Evolutionary conservation across 2,888 invertebrate genomes (phyloP).

Genomic region (Pilophorus perplexus): DNA sequence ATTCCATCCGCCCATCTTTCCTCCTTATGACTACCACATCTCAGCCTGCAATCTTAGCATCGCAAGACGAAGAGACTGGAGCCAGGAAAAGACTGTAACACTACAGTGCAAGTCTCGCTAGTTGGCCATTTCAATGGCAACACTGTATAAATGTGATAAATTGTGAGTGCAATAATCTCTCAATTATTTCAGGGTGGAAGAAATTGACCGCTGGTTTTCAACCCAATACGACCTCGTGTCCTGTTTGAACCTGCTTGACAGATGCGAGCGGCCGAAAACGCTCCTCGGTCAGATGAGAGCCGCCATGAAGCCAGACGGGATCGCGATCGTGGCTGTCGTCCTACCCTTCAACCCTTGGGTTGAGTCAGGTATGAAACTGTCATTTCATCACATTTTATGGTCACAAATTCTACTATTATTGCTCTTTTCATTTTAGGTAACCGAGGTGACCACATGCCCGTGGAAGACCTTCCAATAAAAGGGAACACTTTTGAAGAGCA

Average conservation of each 20-base stretch:
- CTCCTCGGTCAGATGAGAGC: slow-evolving; percentile 72
- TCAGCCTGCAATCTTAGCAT: too few species aligned
- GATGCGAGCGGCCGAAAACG: slow-evolving; percentile 80
- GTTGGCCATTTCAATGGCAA: too few species aligned
- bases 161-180: too few species aligned
- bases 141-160: too few species aligned
- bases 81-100: too few species aligned
- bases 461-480: slow-evolving; percentile 65
- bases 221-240: slow-evolving; percentile 70
- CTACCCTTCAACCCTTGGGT: slow-evolving; percentile 93
- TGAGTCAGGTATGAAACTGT: slow-evolving; percentile 65
- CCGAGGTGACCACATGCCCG: slow-evolving; percentile 66
- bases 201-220: slow-evolving; percentile 58
- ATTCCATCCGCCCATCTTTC: too few species aligned
- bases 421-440: slow-evolving; percentile 31
- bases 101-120: too few species aligned
- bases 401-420: background rate
- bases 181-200: slow-evolving; percentile 61
- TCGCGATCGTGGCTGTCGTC: slow-evolving; percentile 83
- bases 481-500: slow-evolving; percentile 77
- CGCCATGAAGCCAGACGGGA: slow-evolving; percentile 70
- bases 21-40: too few species aligned
- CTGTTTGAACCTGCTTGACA: slow-evolving; percentile 90
- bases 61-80: too few species aligned
- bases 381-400: too few species aligned